These are phyloP conservation scores for Drosophila melanogaster DNA, from an alignment of 1,140 invertebrate genomes.

Conservation along the genomic window DNA sequence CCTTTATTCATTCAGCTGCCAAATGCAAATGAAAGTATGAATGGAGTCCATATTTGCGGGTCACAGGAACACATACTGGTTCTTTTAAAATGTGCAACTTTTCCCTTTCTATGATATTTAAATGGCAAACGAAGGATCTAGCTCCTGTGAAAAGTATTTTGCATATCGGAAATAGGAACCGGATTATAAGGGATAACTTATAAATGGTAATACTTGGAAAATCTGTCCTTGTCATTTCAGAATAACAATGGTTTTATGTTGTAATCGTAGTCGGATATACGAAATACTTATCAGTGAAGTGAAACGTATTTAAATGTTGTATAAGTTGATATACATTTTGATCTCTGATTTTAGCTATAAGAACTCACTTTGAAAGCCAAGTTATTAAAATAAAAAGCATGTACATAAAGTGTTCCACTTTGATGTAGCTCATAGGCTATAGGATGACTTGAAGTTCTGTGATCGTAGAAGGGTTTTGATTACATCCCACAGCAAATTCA, in stretches of 20 bases:
- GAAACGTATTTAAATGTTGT: too few species aligned
- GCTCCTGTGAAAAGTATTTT: too few species aligned
- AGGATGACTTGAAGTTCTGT: background rate
- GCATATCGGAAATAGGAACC: too few species aligned
- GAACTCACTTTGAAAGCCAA: background rate
- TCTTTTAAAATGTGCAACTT: background rate
- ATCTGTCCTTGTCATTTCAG: too few species aligned
- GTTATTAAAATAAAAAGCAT: background rate
- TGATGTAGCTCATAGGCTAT: too few species aligned
- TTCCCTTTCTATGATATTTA: background rate
- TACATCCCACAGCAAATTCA: background rate
- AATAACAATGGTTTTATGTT: too few species aligned
- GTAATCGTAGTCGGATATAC: too few species aligned
- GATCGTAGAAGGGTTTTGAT: background rate
- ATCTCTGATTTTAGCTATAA: background rate
- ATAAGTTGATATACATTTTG: background rate
- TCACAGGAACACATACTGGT: constrained; percentile 3
- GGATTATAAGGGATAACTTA: too few species aligned
- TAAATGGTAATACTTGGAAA: too few species aligned
- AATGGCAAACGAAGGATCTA: background rate
- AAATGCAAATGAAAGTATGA: constrained; percentile 8
- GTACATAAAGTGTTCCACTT: too few species aligned
- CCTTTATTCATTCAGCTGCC: background rate
- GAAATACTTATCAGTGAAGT: too few species aligned
- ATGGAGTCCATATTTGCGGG: background rate